Percentiles rank a stretch among this genome's conserved stretches.
Conservation (phyloP, 2,113 vertebrate species). For the Gasterosteus aculeatus region DNA sequence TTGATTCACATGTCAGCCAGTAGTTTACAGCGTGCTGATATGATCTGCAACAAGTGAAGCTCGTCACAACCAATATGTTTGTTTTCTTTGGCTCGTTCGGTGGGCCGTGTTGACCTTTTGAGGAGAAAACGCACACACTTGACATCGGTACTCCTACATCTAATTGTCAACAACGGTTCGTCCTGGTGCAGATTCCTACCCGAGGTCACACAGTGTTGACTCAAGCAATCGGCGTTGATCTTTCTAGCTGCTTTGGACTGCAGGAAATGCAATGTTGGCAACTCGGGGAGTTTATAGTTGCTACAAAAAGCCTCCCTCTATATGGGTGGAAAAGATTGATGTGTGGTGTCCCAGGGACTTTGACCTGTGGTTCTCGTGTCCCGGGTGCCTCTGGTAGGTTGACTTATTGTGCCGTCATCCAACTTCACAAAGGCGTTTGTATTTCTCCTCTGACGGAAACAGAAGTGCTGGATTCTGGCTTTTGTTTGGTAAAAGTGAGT, state of each 20-base stretch:
- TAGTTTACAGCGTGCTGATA: neutral
- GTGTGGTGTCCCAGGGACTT: neutral
- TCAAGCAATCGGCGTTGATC: constrained; percentile 21
- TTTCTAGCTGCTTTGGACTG: constrained; percentile 28
- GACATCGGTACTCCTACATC: neutral
- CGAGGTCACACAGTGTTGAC: constrained; percentile 56
- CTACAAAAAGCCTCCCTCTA: constrained; percentile 35
- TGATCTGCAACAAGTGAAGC: neutral
- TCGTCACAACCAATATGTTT: neutral
- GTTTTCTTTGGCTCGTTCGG: neutral
- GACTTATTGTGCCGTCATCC: constrained; percentile 4
- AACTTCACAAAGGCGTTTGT: constrained; percentile 6
- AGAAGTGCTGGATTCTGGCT: constrained; percentile 13
- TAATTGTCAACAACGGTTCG: neutral
- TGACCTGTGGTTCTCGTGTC: neutral
- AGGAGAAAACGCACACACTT: neutral
- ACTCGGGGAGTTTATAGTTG: constrained; percentile 55
- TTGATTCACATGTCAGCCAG: neutral
- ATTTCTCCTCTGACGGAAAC: constrained; percentile 7
- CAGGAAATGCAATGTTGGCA: constrained; percentile 52
- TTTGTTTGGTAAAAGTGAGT: constrained; percentile 2
- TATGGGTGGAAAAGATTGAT: constrained; percentile 55
- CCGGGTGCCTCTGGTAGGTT: neutral
- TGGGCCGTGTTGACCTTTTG: neutral
- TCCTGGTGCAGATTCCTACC: neutral